These are phyloP conservation scores for Temnothorax unifasciatus DNA, from an alignment of 2,888 invertebrate genomes.

Conservation along the genomic window DNA sequence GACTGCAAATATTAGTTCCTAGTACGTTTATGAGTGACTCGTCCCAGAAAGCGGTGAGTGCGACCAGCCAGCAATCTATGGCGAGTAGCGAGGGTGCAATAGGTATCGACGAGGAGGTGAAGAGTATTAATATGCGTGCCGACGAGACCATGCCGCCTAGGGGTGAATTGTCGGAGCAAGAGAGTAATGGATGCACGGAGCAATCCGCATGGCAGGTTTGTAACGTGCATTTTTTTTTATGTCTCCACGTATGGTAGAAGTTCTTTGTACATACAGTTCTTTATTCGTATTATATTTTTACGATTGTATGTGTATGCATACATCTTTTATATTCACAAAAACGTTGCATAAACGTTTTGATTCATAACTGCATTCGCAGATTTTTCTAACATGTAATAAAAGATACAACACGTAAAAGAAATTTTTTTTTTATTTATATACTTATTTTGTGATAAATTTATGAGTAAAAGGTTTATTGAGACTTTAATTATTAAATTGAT, in stretches of 20 bases:
- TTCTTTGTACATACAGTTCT: background rate
- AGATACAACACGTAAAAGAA: background rate
- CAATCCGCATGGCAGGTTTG: constrained; percentile 92
- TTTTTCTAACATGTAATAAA: background rate
- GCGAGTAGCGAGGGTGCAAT: constrained; percentile 84
- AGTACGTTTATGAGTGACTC: constrained; percentile 85
- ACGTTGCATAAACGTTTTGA: background rate
- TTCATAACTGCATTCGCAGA: background rate
- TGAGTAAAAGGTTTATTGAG: background rate
- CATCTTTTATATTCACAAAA: background rate
- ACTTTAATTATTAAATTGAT: background rate
- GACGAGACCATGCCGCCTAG: constrained; percentile 96
- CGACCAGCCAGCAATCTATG: constrained; percentile 85
- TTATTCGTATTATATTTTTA: constrained; percentile 1
- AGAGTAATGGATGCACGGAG: constrained; percentile 94
- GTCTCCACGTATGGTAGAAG: background rate
- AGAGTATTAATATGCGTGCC: constrained; percentile 91
- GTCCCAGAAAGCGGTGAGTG: constrained; percentile 85
- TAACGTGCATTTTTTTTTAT: constrained; percentile 54
- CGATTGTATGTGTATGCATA: background rate
- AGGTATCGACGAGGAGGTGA: constrained; percentile 84
- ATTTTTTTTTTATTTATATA: background rate
- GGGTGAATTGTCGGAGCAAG: constrained; percentile 95
- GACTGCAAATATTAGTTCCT: constrained; percentile 85
- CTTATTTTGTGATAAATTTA: background rate